Evolutionary conservation across 2,797 vertebrate species (phyloP), one percentile per base, ranked within the genome.

Genomic region (Rousettus madagascariensis): DNA sequence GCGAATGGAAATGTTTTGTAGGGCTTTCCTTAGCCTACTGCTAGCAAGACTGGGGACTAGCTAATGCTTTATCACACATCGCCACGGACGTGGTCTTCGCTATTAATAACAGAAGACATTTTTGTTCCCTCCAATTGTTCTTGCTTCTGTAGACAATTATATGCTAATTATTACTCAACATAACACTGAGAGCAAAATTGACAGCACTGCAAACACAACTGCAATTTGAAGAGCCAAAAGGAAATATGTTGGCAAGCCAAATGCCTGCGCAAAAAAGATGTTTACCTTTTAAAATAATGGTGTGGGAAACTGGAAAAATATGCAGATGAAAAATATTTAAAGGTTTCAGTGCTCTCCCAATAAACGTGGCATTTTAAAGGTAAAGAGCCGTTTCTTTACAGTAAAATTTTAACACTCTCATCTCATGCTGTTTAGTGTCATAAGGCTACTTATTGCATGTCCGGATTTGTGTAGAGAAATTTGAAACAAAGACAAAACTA

Each of bases 271-370:
- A 90, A 86, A 96, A 91, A 83, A 83, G 59, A 71, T 24, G 93
- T 95, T 90, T 8, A 55, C 90, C 68, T 96, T 94, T 96, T 85
- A 80, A 98, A 98, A 97, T 93, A 90, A 97, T 38, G 75, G 88
- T 86, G 1, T 92, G 51, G 66, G 46, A 86, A 85, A 92, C 65
- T 69, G 13, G 26, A 49, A 90, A 17, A 91, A 92, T 22, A 53
- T 51, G 36, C 87, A 93, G 91, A 95, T 83, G 93, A 96, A 95
- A 72, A 94, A 78, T 0, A 74, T 65, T 38, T 83, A 95, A 94
- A 97, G 2, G 16, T 66, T 74, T 94, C 57, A 82, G 92, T 91
- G 91, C 59, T 96, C 93, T 91, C 41, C 92, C 93, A 59, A 77
- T 57, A 77, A 97, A 41, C 69, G 90, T 71, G 95, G 94, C 17